phyloP scores from a whole-genome alignment of 2,888 invertebrate species.

The Bhutanitis thaidina region DNA sequence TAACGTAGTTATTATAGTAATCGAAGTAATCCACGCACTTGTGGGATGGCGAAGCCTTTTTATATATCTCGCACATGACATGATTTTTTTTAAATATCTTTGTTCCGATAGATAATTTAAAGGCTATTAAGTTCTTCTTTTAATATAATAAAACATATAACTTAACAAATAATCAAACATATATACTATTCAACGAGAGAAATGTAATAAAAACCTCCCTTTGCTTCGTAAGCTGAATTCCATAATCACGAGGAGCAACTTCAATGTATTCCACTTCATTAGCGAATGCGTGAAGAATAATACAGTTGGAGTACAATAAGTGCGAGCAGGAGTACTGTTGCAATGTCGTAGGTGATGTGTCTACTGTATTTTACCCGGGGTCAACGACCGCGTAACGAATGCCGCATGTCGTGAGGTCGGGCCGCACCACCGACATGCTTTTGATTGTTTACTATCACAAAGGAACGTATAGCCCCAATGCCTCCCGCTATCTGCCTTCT shows the following conservation, averaged over 20 bases:
- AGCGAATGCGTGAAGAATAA: slow-evolving; percentile 28
- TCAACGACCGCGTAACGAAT: slow-evolving; percentile 50
- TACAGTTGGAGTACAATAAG: slow-evolving; percentile 26
- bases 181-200: too few relatives aligned
- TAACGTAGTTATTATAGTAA: too few relatives aligned
- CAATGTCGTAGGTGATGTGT: neutral
- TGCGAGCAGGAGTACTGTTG: slow-evolving; percentile 32
- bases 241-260: slow-evolving; percentile 8
- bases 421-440: slow-evolving; percentile 16
- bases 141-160: too few relatives aligned
- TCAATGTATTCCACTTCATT: slow-evolving; percentile 22
- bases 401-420: slow-evolving; percentile 33
- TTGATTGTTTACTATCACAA: slow-evolving; percentile 7
- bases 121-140: too few relatives aligned
- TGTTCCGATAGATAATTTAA: too few relatives aligned
- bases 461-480: neutral
- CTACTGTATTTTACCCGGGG: slow-evolving; percentile 26
- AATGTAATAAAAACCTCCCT: too few relatives aligned
- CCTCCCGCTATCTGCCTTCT: too few relatives aligned
- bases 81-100: too few relatives aligned
- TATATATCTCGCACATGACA: too few relatives aligned
- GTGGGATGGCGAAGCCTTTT: too few relatives aligned
- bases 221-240: neutral
- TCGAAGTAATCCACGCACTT: too few relatives aligned
- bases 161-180: too few relatives aligned